These are phyloP conservation scores for Drosophila prostipennis DNA, from an alignment of 2,888 invertebrate genomes.

Conservation along the genomic window DNA sequence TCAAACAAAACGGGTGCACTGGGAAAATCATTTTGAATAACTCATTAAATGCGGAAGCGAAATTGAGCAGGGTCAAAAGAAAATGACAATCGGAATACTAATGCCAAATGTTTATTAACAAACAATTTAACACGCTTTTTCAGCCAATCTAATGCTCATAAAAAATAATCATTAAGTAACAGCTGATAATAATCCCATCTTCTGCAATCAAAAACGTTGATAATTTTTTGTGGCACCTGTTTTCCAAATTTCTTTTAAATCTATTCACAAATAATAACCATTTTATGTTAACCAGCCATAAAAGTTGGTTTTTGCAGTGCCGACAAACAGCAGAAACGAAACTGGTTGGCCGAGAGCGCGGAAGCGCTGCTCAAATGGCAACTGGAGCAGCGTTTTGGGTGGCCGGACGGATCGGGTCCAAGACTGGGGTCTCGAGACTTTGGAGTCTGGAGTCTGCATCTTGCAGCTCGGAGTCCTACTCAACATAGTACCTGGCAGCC, in stretches of 20 bases:
- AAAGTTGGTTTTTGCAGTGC: slow-evolving; percentile 13
- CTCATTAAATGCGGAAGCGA: neutral
- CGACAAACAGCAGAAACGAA: slow-evolving; percentile 17
- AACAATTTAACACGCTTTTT: too few species aligned
- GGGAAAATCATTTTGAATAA: neutral
- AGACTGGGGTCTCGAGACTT: slow-evolving; percentile 4
- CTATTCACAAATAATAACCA: neutral
- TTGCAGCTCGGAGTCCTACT: slow-evolving; percentile 6
- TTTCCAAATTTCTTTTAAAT: too few species aligned
- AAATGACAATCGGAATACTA: neutral
- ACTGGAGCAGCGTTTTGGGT: slow-evolving; percentile 77
- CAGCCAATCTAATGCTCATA: neutral
- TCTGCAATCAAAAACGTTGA: neutral
- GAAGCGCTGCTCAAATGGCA: slow-evolving; percentile 65
- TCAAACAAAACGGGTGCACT: slow-evolving; percentile 31
- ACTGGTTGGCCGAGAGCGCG: slow-evolving; percentile 41
- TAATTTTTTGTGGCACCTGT: neutral
- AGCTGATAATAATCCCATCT: neutral
- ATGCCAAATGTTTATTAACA: too few species aligned
- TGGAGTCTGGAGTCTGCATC: slow-evolving; percentile 6
- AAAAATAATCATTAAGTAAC: neutral
- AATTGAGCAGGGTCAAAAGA: neutral
- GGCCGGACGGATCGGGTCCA: slow-evolving; percentile 55
- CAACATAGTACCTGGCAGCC: slow-evolving; percentile 20
- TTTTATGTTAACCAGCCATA: neutral